Conservation (phyloP, 2,888 invertebrate genomes). For the Ochropacha duplaris region DNA sequence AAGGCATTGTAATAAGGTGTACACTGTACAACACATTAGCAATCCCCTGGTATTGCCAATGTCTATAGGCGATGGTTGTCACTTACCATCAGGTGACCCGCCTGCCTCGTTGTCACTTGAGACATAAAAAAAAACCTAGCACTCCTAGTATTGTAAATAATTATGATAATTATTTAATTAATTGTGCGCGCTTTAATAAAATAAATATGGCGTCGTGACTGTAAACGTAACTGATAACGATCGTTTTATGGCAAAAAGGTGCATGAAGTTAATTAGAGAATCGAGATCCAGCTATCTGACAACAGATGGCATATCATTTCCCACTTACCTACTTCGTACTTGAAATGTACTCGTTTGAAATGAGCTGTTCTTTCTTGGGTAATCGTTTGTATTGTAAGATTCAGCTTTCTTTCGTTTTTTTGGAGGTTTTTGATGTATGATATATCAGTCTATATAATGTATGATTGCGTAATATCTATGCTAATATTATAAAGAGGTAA, state of each 20-base stretch:
- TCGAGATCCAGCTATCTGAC: constrained; percentile 10
- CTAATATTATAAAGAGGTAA: too few species aligned
- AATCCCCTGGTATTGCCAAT: too few species aligned
- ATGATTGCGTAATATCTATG: too few species aligned
- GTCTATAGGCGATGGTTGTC: too few species aligned
- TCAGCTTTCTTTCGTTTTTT: not conserved
- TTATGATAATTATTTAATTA: constrained; percentile 1
- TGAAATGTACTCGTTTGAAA: not conserved
- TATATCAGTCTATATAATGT: too few species aligned
- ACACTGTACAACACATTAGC: too few species aligned
- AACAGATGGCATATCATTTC: not conserved
- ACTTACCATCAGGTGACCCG: too few species aligned
- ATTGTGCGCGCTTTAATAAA: not conserved
- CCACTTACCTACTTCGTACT: constrained; percentile 1
- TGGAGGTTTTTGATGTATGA: too few species aligned
- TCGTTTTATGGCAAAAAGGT: constrained; percentile 9
- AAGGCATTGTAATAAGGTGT: too few species aligned
- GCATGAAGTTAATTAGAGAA: constrained; percentile 19
- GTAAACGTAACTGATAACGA: constrained; percentile 2
- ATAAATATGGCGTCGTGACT: constrained; percentile 4
- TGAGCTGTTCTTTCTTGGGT: not conserved
- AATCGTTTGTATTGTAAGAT: not conserved
- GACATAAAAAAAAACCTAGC: too few species aligned
- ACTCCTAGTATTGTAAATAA: not conserved
- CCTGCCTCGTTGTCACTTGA: too few species aligned